Percentiles rank a stretch among this genome's conserved stretches.
These are phyloP conservation scores for Calyptomena viridis DNA, from an alignment of 2,113 vertebrate species.

Conservation along the genomic window DNA sequence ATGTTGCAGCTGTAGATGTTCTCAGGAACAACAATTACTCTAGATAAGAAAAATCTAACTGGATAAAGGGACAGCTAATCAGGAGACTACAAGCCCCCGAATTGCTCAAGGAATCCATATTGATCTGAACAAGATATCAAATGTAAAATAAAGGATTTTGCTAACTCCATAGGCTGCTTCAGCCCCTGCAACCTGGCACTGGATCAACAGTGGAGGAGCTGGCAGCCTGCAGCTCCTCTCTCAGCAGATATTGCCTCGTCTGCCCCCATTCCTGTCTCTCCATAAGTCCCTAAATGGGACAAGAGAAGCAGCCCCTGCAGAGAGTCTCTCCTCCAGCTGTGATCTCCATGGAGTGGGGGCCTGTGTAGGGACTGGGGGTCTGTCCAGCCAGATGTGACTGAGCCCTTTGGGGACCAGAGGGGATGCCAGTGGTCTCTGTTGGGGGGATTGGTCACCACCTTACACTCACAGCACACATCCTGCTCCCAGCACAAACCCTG, in stretches of 20 bases:
- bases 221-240: not conserved
- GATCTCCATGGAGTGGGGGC: rapidly evolving
- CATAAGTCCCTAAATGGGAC: not conserved
- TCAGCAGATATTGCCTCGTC: not conserved
- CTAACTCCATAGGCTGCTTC: conserved; percentile 5
- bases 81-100: not conserved
- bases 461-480: rapidly evolving
- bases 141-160: conserved; percentile 43
- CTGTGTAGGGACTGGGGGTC: not conserved
- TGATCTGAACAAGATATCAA: conserved; percentile 29
- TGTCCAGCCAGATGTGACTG: rapidly evolving
- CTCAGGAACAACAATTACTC: conserved; percentile 36
- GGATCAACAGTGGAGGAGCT: not conserved
- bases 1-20: not conserved
- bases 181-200: conserved; percentile 21
- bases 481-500: rapidly evolving
- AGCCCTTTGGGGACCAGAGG: not conserved
- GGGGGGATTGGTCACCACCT: rapidly evolving
- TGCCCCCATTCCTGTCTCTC: not conserved
- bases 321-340: not conserved
- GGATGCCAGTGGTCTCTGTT: rapidly evolving
- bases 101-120: conserved; percentile 28
- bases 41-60: conserved; percentile 27
- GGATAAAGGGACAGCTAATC: conserved; percentile 53
- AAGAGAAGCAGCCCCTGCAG: not conserved